A percentile compares a stretch with the other conserved stretches of the same genome.
phyloP scores from a whole-genome alignment of 2,888 invertebrate species.

The Tridacna gigas region DNA sequence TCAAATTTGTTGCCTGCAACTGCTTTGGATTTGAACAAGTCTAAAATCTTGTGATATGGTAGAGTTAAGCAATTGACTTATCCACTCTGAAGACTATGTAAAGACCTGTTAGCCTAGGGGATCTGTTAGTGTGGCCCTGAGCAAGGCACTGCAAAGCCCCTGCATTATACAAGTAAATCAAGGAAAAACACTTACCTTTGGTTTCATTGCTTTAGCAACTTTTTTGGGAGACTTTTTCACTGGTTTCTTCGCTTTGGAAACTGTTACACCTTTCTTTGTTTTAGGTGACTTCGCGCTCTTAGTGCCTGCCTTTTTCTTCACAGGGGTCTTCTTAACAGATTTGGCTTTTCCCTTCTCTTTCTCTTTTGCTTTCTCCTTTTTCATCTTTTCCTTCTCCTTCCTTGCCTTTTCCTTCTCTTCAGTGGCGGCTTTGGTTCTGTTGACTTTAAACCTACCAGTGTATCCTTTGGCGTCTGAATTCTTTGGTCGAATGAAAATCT shows the following conservation, averaged over 20 bases:
- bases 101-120: no score
- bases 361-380: conserved; percentile 39
- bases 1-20: background rate
- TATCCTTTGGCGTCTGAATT: conserved; percentile 63
- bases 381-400: conserved; percentile 46
- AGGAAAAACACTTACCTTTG: conserved; percentile 40
- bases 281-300: conserved; percentile 32
- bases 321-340: conserved; percentile 36
- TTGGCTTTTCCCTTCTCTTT: conserved; percentile 35
- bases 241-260: conserved; percentile 8
- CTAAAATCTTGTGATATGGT: background rate
- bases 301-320: conserved; percentile 15
- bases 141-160: no score
- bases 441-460: conserved; percentile 66
- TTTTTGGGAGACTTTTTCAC: conserved; percentile 35
- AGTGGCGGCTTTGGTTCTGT: conserved; percentile 50
- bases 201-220: conserved; percentile 21
- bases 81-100: no score
- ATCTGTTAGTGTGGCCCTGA: no score
- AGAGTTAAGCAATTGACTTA: background rate
- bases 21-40: background rate
- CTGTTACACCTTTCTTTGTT: conserved; percentile 18
- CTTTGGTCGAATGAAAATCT: conserved; percentile 68
- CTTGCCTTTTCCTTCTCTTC: conserved; percentile 54
- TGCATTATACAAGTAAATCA: no score